These are phyloP conservation scores for Cepaea nemoralis DNA, from an alignment of 1,140 invertebrate species.

Conservation along the genomic window DNA sequence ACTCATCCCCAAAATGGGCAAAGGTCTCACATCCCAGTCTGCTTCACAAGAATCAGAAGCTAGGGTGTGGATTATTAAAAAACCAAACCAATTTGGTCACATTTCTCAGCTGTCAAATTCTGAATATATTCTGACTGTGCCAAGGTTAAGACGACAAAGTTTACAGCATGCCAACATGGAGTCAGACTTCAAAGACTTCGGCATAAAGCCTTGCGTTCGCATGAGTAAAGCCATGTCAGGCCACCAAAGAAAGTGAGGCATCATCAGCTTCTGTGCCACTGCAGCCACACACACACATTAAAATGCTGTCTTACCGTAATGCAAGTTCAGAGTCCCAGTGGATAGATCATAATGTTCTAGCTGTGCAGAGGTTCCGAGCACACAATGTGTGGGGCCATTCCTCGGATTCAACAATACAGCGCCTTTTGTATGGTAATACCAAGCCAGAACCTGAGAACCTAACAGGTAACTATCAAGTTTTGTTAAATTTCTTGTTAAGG, in stretches of 20 bases:
- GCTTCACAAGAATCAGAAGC: conserved; percentile 50
- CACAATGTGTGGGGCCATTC: conserved; percentile 65
- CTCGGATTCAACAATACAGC: conserved; percentile 68
- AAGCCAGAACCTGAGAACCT: conserved; percentile 19
- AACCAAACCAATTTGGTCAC: conserved; percentile 63
- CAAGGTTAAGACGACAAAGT: conserved; percentile 53
- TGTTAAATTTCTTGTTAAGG: too few relatives aligned
- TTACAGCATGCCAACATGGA: conserved; percentile 55
- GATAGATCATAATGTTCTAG: conserved; percentile 54
- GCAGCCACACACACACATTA: conserved; percentile 42
- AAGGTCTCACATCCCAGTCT: conserved; percentile 22
- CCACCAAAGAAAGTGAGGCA: conserved; percentile 49
- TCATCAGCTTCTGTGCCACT: background rate
- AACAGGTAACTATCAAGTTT: conserved; percentile 36
- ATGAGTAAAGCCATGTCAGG: conserved; percentile 56
- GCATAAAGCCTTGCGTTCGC: conserved; percentile 58
- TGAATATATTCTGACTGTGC: conserved; percentile 51
- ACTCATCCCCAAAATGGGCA: conserved; percentile 22
- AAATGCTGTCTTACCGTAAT: conserved; percentile 48
- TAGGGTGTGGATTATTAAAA: conserved; percentile 58
- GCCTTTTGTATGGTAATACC: conserved; percentile 61
- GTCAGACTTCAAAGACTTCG: conserved; percentile 60
- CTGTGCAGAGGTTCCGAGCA: conserved; percentile 58
- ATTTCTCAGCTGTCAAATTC: conserved; percentile 58
- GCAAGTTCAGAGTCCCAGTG: conserved; percentile 61